Base-by-base conservation (phyloP, 2,888 invertebrate genomes). In the Macrophya alboannulata region DNA sequence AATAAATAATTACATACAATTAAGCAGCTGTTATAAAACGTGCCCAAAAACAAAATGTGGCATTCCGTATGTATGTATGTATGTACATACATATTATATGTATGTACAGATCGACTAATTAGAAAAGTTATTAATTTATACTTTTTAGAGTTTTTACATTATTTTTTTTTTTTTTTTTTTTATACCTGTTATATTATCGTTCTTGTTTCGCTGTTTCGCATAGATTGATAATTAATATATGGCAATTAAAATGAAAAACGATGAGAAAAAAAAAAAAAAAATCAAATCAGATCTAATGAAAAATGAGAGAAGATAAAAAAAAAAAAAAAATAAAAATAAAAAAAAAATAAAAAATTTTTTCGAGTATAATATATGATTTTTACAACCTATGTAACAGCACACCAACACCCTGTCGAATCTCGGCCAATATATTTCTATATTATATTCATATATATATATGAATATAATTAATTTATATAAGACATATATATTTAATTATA, bases 31-130 rank as follows among this genome's bases (percentile, higher is more conserved):
- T 91, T 90, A 91, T 91, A 90, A 90, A 91, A 92, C 92, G 92
- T 93, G 93, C 92, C 92, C 92, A 92, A 92, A 92, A 92, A 92
- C 88, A 91, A 65, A 62, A 62, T 92, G 90, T 90, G 93, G 91
- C 92, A 92, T 92, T 92, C 91, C 68, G 86, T 87, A 65, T 10
- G 15, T 65, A 65, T 65, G 17, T 17, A 62, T 62, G 21, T 62
- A 62, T 55, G n/a, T 15, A n/a, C n/a, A n/a, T n/a, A n/a, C n/a
- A n/a, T n/a, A n/a, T n/a, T 88, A 88, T 88, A 87, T 89, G 89
- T 89, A 90, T 6, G 77, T 48, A 48, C 12, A 48, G 9, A 15
- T 21, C n/a, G n/a, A 62, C 25, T 55, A 55, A 55, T 55, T 62
- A 12, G 62, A 62, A 62, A 62, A 62, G 21, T 25, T 62, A 62